Evolutionary conservation across 1,140 invertebrate genomes (phyloP).

Genomic region (Ptiloglossa arizonensis): DNA sequence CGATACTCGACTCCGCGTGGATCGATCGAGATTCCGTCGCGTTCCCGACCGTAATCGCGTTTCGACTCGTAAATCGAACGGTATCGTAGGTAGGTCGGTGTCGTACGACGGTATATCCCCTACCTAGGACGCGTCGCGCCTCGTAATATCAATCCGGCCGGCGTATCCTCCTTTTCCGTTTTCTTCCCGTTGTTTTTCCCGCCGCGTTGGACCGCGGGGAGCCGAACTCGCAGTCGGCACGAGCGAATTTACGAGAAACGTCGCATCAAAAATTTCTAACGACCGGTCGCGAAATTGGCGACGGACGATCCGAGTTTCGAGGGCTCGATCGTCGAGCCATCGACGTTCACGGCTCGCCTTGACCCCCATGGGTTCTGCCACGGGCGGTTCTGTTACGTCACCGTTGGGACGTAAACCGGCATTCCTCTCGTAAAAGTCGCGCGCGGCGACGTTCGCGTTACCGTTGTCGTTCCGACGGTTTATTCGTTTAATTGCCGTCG

Average conservation of each 20-base stretch:
- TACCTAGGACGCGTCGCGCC: background rate
- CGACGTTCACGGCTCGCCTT: conserved; percentile 12
- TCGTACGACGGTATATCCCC: no score
- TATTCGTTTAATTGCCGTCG: background rate
- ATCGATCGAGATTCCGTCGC: no score
- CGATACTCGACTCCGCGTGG: no score
- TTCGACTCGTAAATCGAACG: background rate
- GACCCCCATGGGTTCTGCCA: background rate
- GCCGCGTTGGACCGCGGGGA: no score
- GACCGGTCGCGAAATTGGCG: background rate
- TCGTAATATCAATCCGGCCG: conserved; percentile 14
- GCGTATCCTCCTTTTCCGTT: background rate
- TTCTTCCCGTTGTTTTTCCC: no score
- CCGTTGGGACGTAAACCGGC: background rate
- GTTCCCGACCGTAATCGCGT: no score
- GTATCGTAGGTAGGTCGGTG: no score
- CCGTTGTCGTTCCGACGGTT: background rate
- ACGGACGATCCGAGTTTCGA: background rate
- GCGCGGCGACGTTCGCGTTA: no score
- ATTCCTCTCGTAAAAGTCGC: background rate
- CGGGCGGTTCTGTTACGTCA: background rate
- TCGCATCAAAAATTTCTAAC: conserved; percentile 19
- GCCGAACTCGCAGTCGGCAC: no score
- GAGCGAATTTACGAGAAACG: conserved; percentile 1
- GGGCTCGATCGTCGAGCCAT: conserved; percentile 27